Conservation (phyloP, 1,140 invertebrate species). For the Euglossa dilemma region DNA sequence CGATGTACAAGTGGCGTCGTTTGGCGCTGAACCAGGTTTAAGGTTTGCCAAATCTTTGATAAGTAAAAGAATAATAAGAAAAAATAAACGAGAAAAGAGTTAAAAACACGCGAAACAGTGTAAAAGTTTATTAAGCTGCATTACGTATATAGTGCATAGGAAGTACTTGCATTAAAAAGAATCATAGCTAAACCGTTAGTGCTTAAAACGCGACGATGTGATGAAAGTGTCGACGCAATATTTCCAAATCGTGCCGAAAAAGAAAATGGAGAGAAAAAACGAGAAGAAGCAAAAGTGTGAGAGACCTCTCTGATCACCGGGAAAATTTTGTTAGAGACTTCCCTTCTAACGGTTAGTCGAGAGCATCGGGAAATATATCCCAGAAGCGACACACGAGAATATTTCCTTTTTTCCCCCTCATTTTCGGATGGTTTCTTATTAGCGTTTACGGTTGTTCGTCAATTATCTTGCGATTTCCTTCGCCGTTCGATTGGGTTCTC, state of each 20-base stretch:
- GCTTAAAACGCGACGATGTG: constrained; percentile 68
- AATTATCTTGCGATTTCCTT: constrained; percentile 11
- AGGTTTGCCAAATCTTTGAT: constrained; percentile 74
- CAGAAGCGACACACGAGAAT: constrained; percentile 4
- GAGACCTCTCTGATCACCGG: background rate
- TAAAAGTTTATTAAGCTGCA: constrained; percentile 67
- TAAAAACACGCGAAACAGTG: constrained; percentile 57
- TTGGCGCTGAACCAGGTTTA: constrained; percentile 62
- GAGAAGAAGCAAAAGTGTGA: too few species aligned
- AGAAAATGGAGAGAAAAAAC: too few species aligned
- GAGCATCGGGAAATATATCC: background rate
- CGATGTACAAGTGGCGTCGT: constrained; percentile 45
- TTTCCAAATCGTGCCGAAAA: constrained; percentile 69
- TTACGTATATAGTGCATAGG: constrained; percentile 68
- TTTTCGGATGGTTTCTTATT: constrained; percentile 12
- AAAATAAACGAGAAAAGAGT: constrained; percentile 5
- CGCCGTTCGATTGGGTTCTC: background rate
- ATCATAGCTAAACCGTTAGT: constrained; percentile 73
- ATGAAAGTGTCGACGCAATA: constrained; percentile 69
- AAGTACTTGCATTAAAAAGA: constrained; percentile 66
- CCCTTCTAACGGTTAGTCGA: background rate
- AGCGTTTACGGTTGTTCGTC: background rate
- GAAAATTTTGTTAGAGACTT: constrained; percentile 22
- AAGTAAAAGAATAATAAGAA: constrained; percentile 35
- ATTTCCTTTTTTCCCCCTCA: background rate